Percentiles rank a stretch among this genome's conserved stretches.
phyloP scores from a whole-genome alignment of 2,888 invertebrate genomes.

The Neoitamus cyanurus region DNA sequence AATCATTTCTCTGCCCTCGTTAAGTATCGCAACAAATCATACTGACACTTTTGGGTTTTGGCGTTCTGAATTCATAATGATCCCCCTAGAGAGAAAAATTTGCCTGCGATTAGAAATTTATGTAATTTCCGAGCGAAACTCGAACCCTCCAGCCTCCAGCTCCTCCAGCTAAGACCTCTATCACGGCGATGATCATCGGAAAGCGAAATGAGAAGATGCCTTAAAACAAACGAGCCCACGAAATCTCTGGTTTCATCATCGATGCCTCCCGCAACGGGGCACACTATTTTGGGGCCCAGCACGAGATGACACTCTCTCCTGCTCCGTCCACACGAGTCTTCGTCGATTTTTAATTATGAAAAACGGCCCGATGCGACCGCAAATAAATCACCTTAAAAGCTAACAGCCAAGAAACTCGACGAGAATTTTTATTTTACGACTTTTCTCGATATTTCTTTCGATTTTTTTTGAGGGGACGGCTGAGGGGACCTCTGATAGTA shows the following conservation, averaged over 20 bases:
- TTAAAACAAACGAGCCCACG: neutral
- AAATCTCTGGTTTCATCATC: conserved; percentile 1
- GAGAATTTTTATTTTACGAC: conserved; percentile 31
- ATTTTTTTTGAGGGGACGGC: neutral
- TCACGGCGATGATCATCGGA: neutral
- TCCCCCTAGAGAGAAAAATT: neutral
- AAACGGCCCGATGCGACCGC: neutral
- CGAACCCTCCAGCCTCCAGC: neutral
- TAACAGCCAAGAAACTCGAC: neutral
- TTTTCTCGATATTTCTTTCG: conserved; percentile 5
- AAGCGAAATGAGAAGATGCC: neutral
- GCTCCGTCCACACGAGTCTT: neutral
- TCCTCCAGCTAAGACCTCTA: neutral
- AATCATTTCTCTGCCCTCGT: neutral
- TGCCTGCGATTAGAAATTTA: neutral
- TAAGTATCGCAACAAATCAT: neutral
- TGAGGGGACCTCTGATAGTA: neutral
- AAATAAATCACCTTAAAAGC: conserved; percentile 29
- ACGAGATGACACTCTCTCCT: conserved; percentile 18
- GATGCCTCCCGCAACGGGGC: neutral
- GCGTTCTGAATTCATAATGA: neutral
- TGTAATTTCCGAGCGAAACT: neutral
- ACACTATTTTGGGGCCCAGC: neutral
- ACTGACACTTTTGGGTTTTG: neutral
- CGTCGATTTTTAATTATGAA: conserved; percentile 34